Evolutionary conservation across 2,797 vertebrate genomes (phyloP).

Genomic region (Pseudocheirus occidentalis): DNA sequence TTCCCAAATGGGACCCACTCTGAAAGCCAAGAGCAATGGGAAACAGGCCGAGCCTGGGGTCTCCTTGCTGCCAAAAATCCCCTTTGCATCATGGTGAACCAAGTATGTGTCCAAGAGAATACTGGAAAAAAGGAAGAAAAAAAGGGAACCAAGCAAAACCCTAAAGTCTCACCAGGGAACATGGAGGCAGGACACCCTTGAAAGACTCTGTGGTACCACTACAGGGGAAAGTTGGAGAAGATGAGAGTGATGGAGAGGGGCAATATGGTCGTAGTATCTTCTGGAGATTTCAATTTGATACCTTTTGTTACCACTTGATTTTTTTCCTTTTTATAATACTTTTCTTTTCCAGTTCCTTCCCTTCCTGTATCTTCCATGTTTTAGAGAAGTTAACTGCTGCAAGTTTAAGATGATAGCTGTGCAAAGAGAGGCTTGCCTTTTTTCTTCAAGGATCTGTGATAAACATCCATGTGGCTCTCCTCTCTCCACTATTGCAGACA

Average conservation of each 20-base stretch:
- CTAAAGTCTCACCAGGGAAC: not conserved
- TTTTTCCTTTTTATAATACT: not conserved
- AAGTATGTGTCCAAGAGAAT: not conserved
- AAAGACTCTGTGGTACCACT: not conserved
- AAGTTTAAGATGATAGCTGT: not conserved
- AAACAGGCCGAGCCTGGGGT: not conserved
- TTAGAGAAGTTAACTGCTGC: not conserved
- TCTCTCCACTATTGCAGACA: not conserved
- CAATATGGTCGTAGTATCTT: not conserved
- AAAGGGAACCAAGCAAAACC: not conserved
- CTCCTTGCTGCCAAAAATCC: not conserved
- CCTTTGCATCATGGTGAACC: not conserved
- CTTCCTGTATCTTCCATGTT: not conserved
- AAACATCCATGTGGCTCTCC: not conserved
- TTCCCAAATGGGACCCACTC: not conserved
- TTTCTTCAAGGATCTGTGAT: not conserved
- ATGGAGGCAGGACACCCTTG: not conserved
- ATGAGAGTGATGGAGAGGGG: not conserved
- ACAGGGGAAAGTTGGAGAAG: not conserved
- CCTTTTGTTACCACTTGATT: not conserved
- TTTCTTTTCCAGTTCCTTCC: not conserved
- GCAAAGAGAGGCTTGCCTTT: not conserved
- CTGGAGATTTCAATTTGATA: not conserved
- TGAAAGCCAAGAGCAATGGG: not conserved
- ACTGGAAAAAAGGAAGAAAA: not conserved